A percentile compares a stretch with the other conserved stretches of the same genome.
These are phyloP conservation scores for Wasmannia auropunctata DNA, from an alignment of 1,140 invertebrate genomes.

Conservation along the genomic window DNA sequence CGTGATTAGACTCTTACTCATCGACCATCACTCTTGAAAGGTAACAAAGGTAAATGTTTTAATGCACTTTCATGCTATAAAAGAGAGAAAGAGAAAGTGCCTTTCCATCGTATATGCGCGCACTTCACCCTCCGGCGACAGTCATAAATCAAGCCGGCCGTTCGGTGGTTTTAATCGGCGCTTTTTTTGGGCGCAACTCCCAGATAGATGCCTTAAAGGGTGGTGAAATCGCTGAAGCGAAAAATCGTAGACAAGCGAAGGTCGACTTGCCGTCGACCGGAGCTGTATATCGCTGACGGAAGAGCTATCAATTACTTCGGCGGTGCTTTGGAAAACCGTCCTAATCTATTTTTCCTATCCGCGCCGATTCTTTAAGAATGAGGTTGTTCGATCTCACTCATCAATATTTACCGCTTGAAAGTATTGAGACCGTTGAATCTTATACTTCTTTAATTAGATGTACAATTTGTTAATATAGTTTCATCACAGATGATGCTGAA, in stretches of 20 bases:
- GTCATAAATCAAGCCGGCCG: conserved; percentile 34
- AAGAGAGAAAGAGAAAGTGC: neutral
- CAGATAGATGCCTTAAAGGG: conserved; percentile 22
- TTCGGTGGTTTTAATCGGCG: conserved; percentile 32
- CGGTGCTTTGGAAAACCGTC: conserved; percentile 6
- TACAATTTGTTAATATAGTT: neutral
- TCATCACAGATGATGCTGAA: neutral
- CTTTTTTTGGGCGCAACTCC: conserved; percentile 32
- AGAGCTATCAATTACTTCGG: conserved; percentile 44
- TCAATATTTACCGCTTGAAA: neutral
- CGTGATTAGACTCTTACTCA: neutral
- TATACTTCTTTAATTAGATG: neutral
- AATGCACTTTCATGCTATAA: neutral
- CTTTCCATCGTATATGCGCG: conserved; percentile 1
- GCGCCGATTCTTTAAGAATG: neutral
- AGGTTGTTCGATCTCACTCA: neutral
- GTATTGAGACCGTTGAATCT: neutral
- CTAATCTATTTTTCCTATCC: conserved; percentile 36
- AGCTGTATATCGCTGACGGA: conserved; percentile 42
- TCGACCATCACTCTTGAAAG: neutral
- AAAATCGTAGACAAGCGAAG: conserved; percentile 46
- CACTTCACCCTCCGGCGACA: conserved; percentile 22
- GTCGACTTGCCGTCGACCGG: neutral
- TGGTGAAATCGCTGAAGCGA: conserved; percentile 48
- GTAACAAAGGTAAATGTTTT: neutral